Conservation (phyloP, 2,797 vertebrate genomes). For the Toxotes lorentzi region DNA sequence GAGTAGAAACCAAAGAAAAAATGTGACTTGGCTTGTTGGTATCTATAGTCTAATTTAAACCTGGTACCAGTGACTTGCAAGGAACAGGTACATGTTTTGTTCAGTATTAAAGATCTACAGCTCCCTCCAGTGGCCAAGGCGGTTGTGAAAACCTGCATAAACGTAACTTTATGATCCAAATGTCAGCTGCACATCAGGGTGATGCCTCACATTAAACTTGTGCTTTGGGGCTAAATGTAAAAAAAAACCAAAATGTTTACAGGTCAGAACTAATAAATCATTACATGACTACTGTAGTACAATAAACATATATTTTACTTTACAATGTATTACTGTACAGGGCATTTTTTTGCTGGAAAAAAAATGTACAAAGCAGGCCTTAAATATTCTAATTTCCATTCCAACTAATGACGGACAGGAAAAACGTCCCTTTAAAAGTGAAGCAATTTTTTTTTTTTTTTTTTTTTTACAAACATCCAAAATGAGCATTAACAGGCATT, state of each 20-base stretch:
- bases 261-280: slow-evolving; percentile 1
- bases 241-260: not conserved
- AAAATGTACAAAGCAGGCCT: slow-evolving; percentile 86
- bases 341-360: slow-evolving; percentile 69
- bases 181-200: not conserved
- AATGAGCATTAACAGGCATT: slow-evolving; percentile 70
- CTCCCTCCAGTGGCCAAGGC: slow-evolving; percentile 55
- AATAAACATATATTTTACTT: slow-evolving; percentile 86
- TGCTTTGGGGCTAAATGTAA: not conserved
- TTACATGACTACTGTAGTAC: slow-evolving; percentile 50
- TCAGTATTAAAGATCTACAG: not conserved
- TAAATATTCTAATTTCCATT: slow-evolving; percentile 81
- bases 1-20: not conserved
- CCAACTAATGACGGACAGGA: slow-evolving; percentile 65
- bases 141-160: not conserved
- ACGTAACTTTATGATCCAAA: too few relatives aligned
- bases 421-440: slow-evolving; percentile 72
- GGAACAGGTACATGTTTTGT: not conserved
- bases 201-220: not conserved
- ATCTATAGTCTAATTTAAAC: not conserved
- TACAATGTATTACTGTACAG: slow-evolving; percentile 83
- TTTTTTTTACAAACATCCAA: slow-evolving; percentile 70
- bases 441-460: slow-evolving; percentile 48
- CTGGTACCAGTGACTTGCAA: not conserved
- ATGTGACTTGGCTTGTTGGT: not conserved